These are phyloP conservation scores for Acanthosepion lycidas DNA, from an alignment of 2,888 invertebrate species.

Conservation along the genomic window DNA sequence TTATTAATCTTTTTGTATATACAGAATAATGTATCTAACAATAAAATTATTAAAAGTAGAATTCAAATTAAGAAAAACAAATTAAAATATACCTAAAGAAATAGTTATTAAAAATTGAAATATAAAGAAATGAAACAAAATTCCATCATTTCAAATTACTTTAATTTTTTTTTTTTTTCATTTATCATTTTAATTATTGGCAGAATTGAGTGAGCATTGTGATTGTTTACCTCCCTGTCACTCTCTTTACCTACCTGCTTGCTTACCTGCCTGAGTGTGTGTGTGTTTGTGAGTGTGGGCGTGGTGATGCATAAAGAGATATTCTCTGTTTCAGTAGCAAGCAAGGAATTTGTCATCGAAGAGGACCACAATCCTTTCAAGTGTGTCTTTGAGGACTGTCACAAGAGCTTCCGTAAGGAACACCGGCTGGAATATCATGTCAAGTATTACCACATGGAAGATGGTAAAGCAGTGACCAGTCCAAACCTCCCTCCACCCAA, in stretches of 20 bases:
- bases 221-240: no score
- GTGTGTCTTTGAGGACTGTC: conserved; percentile 80
- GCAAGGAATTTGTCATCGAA: conserved; percentile 73
- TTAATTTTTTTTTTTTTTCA: background rate
- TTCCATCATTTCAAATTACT: background rate
- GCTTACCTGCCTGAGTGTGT: background rate
- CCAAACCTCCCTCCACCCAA: conserved; percentile 55
- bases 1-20: background rate
- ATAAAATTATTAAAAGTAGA: no score
- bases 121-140: background rate
- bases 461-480: conserved; percentile 53
- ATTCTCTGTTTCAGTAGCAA: conserved; percentile 54
- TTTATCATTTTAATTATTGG: conserved; percentile 14
- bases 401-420: conserved; percentile 92
- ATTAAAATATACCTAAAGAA: background rate
- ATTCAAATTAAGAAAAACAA: background rate
- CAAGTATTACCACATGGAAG: conserved; percentile 87
- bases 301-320: conserved; percentile 17
- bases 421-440: conserved; percentile 93
- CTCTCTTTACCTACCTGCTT: no score
- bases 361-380: conserved; percentile 74
- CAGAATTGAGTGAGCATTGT: background rate
- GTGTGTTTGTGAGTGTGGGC: background rate
- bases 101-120: background rate
- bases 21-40: background rate